Base-by-base conservation (phyloP, 2,113 vertebrate species). In the Alouatta palliata region DNA sequence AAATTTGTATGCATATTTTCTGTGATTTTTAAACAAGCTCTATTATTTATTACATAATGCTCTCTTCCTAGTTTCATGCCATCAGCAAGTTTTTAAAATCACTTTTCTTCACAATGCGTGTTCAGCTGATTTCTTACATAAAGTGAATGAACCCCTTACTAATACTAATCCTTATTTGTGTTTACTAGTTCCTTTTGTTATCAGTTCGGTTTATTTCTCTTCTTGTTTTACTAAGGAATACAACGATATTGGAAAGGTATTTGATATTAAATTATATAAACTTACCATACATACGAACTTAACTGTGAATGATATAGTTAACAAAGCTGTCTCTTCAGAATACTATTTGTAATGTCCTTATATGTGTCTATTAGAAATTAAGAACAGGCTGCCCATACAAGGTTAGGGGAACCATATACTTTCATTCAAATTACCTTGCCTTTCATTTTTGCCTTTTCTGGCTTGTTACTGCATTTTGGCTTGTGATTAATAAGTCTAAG, bases 21-120 rank as follows among this genome's bases (percentile, higher is more conserved):
- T 61, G 25, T 87, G 68, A 30, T 52, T 61, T 76, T 93, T 70
- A 58, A 87, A 76, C 64, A 91, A 89, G 8, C 16, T 71, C 5
- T 86, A 3, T 27, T 73, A 47, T 80, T 85, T 89, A 56, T 77
- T 81, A 92, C 8, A 49, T 19, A 82, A 82, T 87, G 19, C 35
- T 56, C 6, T 83, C 17, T 70, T 92, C 10, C 13, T 5, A 80
- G 23, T 87, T 84, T 87, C 27, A 91, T 87, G n/a, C 25, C 12
- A 35, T 83, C 47, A 49, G 17, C 45, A 95, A 79, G 61, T 58
- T 83, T 84, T 87, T 21, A 1, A 94, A 80, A 87, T 64, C 3
- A 79, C 61, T 95, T 96, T 97, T 90, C 73, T 90, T 95, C 9
- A 92, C 77, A 70, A 61, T 75, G 47, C 64, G 0, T 90, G 3